These are phyloP conservation scores for Chaitophorus viminalis DNA, from an alignment of 2,888 invertebrate species.

Conservation along the genomic window DNA sequence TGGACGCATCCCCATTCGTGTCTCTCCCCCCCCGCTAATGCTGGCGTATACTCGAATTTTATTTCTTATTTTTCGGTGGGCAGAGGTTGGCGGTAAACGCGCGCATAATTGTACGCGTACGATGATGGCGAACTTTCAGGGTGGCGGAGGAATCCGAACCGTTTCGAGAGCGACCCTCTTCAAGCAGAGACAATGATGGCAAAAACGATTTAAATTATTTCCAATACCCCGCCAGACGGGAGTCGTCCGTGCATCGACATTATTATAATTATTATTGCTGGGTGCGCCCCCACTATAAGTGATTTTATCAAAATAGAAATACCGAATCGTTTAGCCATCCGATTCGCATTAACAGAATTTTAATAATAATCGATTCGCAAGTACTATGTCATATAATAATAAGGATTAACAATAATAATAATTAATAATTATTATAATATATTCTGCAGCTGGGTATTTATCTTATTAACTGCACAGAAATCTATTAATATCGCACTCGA, in stretches of 20 bases:
- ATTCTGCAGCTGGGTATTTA: no score
- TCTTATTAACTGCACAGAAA: no score
- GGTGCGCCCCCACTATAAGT: not conserved
- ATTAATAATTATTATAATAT: no score
- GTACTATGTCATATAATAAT: no score
- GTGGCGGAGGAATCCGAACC: not conserved
- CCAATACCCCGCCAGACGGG: not conserved
- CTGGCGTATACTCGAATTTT: no score
- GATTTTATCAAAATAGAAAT: slow-evolving; percentile 11
- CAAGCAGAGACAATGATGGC: not conserved
- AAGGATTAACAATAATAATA: no score
- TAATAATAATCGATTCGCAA: not conserved
- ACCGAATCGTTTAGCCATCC: not conserved
- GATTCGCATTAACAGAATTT: slow-evolving; percentile 5
- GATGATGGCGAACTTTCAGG: not conserved
- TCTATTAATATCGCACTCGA: no score
- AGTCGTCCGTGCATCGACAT: not conserved
- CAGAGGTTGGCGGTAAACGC: no score
- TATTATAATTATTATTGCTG: no score
- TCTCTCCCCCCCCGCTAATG: not conserved
- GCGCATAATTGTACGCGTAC: not conserved
- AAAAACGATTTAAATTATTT: slow-evolving; percentile 38
- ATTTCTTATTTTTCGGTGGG: no score
- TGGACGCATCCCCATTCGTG: no score
- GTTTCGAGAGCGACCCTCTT: not conserved